phyloP scores from a whole-genome alignment of 2,888 invertebrate species.

The Drosophila cracens region DNA sequence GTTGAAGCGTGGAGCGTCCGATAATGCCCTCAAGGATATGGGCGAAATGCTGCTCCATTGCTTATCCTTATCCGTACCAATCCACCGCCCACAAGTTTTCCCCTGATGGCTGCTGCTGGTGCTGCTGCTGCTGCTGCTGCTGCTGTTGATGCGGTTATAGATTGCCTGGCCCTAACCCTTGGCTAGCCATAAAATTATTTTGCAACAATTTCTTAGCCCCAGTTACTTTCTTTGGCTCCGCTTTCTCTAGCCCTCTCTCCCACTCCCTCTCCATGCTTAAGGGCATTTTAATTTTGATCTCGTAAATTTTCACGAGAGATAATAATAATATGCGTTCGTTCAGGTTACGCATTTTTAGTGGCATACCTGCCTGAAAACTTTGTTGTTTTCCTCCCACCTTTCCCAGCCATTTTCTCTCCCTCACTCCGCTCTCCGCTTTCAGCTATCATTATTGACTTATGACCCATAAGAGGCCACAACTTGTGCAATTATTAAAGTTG shows the following conservation, averaged over 20 bases:
- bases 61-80: conserved; percentile 31
- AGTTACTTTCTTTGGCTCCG: conserved; percentile 49
- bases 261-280: conserved; percentile 35
- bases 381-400: conserved; percentile 23
- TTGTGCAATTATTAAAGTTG: conserved; percentile 79
- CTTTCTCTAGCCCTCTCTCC: background rate
- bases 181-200: conserved; percentile 77
- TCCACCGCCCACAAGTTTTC: conserved; percentile 36
- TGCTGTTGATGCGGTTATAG: conserved; percentile 71
- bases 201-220: conserved; percentile 75
- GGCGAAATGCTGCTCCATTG: conserved; percentile 46
- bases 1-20: conserved; percentile 74
- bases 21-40: conserved; percentile 74
- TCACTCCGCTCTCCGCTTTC: background rate
- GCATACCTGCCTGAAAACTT: conserved; percentile 60
- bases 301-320: conserved; percentile 81
- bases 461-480: conserved; percentile 75
- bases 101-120: conserved; percentile 49
- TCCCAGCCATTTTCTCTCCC: background rate
- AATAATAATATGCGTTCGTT: conserved; percentile 80
- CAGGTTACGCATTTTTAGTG: conserved; percentile 73
- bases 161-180: conserved; percentile 70
- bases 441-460: conserved; percentile 74
- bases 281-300: conserved; percentile 81
- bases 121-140: background rate